These are phyloP conservation scores for Plumapathes pennacea DNA, from an alignment of 92 coral and sea anemone species.

Conservation along the genomic window DNA sequence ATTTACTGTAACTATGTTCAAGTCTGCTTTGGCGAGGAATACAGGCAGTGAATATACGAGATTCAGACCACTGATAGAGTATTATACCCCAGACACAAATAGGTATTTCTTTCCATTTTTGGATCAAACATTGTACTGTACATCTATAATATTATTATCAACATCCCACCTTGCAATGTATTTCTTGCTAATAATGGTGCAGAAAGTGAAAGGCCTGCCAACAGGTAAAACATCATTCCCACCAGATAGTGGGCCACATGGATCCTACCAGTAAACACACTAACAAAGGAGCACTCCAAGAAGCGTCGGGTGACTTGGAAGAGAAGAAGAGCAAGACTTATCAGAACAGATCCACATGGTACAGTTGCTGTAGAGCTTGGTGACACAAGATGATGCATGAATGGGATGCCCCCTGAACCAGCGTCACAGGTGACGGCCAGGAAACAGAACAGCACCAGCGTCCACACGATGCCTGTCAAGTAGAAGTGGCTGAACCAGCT, in stretches of 20 bases:
- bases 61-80: too few relatives aligned
- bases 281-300: conserved; percentile 71
- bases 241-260: conserved; percentile 72
- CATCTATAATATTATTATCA: too few relatives aligned
- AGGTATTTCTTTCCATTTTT: too few relatives aligned
- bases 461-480: conserved; percentile 30
- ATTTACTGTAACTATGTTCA: too few relatives aligned
- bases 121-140: too few relatives aligned
- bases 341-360: conserved; percentile 66
- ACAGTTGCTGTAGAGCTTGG: conserved; percentile 11
- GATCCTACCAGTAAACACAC: conserved; percentile 81
- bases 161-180: not conserved
- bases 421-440: not conserved
- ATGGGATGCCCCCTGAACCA: too few relatives aligned
- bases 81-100: too few relatives aligned
- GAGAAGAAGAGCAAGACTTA: conserved; percentile 66
- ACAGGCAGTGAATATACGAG: too few relatives aligned
- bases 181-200: conserved; percentile 26
- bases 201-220: conserved; percentile 68
- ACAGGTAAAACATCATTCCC: conserved; percentile 64
- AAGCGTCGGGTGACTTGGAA: conserved; percentile 77
- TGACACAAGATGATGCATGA: conserved; percentile 9
- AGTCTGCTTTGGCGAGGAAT: not conserved
- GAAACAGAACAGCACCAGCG: not conserved
- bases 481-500: conserved; percentile 97